These are phyloP conservation scores for Bungarus multicinctus DNA, from an alignment of 2,113 vertebrate species.

Conservation along the genomic window DNA sequence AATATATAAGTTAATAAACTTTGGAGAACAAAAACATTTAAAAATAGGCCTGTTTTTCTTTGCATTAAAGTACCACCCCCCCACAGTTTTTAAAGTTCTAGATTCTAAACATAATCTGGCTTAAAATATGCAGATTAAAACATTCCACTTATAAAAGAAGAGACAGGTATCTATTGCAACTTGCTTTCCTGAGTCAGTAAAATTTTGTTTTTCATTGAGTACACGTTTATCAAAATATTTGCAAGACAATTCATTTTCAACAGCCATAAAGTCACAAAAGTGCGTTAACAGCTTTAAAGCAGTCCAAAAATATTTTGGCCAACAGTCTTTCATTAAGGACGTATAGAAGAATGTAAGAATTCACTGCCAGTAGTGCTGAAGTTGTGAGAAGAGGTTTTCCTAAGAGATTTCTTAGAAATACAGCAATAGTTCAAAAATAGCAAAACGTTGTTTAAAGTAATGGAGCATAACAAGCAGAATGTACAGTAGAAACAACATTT, in stretches of 20 bases:
- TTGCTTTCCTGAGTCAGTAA: slow-evolving; percentile 67
- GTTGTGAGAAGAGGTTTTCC: slow-evolving; percentile 43
- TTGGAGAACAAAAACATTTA: slow-evolving; percentile 40
- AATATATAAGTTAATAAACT: slow-evolving; percentile 31
- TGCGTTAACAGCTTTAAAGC: slow-evolving; percentile 66
- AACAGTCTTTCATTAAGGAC: slow-evolving; percentile 59
- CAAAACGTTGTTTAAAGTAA: slow-evolving; percentile 11
- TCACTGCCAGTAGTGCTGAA: slow-evolving; percentile 39
- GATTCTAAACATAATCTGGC: slow-evolving; percentile 42
- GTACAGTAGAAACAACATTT: slow-evolving; percentile 12
- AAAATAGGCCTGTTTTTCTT: slow-evolving; percentile 32
- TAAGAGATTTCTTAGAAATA: slow-evolving; percentile 34
- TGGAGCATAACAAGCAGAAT: not conserved
- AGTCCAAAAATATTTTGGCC: slow-evolving; percentile 62
- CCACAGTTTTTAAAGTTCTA: not conserved
- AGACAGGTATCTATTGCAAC: slow-evolving; percentile 54
- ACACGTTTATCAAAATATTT: slow-evolving; percentile 63
- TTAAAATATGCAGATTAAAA: slow-evolving; percentile 38
- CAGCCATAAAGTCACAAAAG: slow-evolving; percentile 67
- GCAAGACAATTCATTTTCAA: slow-evolving; percentile 64
- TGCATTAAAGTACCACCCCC: slow-evolving; percentile 22
- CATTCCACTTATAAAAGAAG: slow-evolving; percentile 54
- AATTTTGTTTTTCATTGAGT: slow-evolving; percentile 52
- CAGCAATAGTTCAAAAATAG: slow-evolving; percentile 30
- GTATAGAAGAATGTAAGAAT: slow-evolving; percentile 48